Evolutionary conservation across 2,888 invertebrate species (phyloP).

Genomic region (Saturnia pavonia): DNA sequence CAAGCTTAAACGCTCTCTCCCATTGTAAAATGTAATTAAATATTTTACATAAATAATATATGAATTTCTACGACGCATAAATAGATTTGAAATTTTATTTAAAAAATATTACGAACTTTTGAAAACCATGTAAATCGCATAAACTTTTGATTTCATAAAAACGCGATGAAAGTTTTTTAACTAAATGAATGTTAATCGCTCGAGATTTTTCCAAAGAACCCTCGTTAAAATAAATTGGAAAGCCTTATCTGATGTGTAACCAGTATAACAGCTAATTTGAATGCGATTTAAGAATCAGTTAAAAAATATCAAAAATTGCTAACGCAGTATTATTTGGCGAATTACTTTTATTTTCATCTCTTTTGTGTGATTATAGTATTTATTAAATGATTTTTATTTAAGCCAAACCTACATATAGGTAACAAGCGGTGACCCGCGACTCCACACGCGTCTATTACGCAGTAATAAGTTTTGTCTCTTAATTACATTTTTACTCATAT

Average conservation of each 20-base stretch:
- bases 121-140: not conserved
- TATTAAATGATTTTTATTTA: not conserved
- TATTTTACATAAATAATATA: not conserved
- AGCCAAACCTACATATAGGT: not conserved
- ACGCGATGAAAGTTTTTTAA: conserved; percentile 13
- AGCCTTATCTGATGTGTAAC: conserved; percentile 24
- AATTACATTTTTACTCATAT: no score
- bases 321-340: not conserved
- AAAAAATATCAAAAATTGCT: not conserved
- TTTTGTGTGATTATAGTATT: not conserved
- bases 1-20: not conserved
- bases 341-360: not conserved
- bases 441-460: no score
- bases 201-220: conserved; percentile 19
- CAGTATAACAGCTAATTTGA: conserved; percentile 24
- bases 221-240: conserved; percentile 27
- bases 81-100: not conserved
- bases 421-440: not conserved
- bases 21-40: not conserved
- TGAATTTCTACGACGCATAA: no score
- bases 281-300: conserved; percentile 15
- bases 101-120: not conserved
- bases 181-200: conserved; percentile 22
- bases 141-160: conserved; percentile 15
- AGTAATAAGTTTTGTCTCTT: no score